These are phyloP conservation scores for Pherbina coryleti DNA, from an alignment of 2,888 invertebrate species.

Conservation along the genomic window DNA sequence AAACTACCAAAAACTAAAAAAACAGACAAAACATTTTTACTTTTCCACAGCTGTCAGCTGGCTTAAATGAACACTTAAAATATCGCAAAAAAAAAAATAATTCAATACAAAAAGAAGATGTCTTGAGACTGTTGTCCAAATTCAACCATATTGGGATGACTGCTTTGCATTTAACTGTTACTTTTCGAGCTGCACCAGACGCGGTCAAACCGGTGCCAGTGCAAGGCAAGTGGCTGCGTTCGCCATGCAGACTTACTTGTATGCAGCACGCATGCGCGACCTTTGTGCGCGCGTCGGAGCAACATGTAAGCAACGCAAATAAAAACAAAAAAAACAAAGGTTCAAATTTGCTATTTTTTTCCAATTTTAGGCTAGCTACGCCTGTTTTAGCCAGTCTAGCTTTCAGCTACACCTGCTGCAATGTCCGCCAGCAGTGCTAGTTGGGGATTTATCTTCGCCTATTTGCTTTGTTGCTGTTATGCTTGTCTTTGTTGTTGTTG, in stretches of 20 bases:
- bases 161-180: conserved; percentile 7
- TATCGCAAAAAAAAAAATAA: background rate
- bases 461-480: background rate
- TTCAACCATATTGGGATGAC: background rate
- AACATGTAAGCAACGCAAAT: background rate
- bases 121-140: conserved; percentile 8
- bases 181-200: background rate
- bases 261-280: conserved; percentile 33
- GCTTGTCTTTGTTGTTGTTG: background rate
- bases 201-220: background rate
- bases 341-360: conserved; percentile 6
- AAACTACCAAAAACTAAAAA: too few relatives aligned
- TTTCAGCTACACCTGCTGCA: conserved; percentile 24
- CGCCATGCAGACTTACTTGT: background rate
- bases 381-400: conserved; percentile 12
- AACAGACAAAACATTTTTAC: too few relatives aligned
- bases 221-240: background rate
- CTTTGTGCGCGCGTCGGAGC: conserved; percentile 26
- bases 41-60: too few relatives aligned
- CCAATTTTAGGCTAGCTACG: conserved; percentile 3
- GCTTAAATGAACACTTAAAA: background rate
- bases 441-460: background rate
- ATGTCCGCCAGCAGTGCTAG: background rate
- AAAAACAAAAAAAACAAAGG: background rate
- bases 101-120: background rate